Conservation (phyloP, 2,888 invertebrate species). For the Drosophila hawaiiensis region DNA sequence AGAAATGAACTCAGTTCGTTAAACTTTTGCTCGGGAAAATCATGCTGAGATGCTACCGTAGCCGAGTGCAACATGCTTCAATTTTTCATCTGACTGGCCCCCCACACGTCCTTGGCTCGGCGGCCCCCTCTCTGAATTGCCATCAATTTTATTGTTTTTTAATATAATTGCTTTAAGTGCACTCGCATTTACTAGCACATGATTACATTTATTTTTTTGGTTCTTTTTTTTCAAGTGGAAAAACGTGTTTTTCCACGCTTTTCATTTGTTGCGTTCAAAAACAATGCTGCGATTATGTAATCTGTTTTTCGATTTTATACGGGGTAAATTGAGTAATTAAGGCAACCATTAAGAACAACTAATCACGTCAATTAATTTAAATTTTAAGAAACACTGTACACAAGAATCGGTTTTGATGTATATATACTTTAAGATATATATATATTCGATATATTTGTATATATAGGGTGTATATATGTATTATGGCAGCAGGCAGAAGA, state of each 20-base stretch:
- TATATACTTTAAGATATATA: slow-evolving; percentile 50
- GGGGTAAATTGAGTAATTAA: slow-evolving; percentile 35
- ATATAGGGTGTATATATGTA: slow-evolving; percentile 51
- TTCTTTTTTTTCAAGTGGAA: slow-evolving; percentile 53
- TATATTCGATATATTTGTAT: slow-evolving; percentile 56
- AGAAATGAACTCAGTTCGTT: slow-evolving; percentile 86
- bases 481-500: slow-evolving; percentile 53
- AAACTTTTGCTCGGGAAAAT: slow-evolving; percentile 81
- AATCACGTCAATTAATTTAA: slow-evolving; percentile 41
- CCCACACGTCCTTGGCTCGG: slow-evolving; percentile 5
- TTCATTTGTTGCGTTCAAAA: slow-evolving; percentile 33
- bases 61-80: slow-evolving; percentile 57
- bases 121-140: slow-evolving; percentile 51
- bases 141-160: slow-evolving; percentile 40
- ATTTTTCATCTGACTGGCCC: slow-evolving; percentile 25
- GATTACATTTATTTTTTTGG: slow-evolving; percentile 17
- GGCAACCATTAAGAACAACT: slow-evolving; percentile 50
- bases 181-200: slow-evolving; percentile 51
- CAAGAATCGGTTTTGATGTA: slow-evolving; percentile 21
- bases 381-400: slow-evolving; percentile 43
- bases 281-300: slow-evolving; percentile 60
- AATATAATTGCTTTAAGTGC: slow-evolving; percentile 50
- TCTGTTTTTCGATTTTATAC: slow-evolving; percentile 34
- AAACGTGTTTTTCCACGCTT: slow-evolving; percentile 75
- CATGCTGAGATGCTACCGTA: slow-evolving; percentile 51